Evolutionary conservation across 2,113 vertebrate genomes (phyloP).

Genomic region (Empidonax alnorum): DNA sequence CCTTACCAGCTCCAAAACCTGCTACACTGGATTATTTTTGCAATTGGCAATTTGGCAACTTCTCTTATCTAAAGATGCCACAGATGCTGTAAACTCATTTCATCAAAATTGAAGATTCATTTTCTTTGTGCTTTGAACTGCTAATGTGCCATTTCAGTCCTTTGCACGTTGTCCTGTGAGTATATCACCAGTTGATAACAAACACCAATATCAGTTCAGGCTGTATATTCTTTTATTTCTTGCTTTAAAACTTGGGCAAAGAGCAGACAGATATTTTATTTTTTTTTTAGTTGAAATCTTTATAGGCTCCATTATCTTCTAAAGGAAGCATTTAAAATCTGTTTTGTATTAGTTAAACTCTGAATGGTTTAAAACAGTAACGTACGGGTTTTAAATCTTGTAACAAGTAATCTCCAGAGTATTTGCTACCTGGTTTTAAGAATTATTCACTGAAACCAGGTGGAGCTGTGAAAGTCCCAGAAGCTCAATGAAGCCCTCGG

Average conservation of each 20-base stretch:
- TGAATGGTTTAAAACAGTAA: neutral
- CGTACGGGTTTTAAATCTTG: neutral
- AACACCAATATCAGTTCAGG: neutral
- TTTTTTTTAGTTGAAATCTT: neutral
- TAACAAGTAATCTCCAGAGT: neutral
- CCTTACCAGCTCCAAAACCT: neutral
- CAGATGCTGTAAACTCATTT: conserved; percentile 51
- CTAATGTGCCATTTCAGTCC: conserved; percentile 1
- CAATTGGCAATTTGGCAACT: conserved; percentile 42
- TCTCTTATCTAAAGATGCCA: neutral
- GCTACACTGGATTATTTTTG: conserved; percentile 34
- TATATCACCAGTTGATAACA: neutral
- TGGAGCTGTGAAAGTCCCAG: neutral
- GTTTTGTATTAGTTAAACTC: neutral
- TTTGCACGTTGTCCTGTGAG: neutral
- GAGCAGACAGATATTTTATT: neutral
- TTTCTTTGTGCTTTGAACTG: conserved; percentile 37
- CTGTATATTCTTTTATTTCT: neutral
- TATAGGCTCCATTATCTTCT: neutral
- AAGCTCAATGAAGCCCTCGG: neutral
- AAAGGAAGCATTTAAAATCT: neutral
- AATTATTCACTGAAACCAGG: neutral
- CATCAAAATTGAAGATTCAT: conserved; percentile 8
- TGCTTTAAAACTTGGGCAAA: neutral
- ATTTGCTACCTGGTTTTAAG: neutral